Base-by-base conservation (phyloP, 1,140 invertebrate species). In the Phortica variegata region DNA sequence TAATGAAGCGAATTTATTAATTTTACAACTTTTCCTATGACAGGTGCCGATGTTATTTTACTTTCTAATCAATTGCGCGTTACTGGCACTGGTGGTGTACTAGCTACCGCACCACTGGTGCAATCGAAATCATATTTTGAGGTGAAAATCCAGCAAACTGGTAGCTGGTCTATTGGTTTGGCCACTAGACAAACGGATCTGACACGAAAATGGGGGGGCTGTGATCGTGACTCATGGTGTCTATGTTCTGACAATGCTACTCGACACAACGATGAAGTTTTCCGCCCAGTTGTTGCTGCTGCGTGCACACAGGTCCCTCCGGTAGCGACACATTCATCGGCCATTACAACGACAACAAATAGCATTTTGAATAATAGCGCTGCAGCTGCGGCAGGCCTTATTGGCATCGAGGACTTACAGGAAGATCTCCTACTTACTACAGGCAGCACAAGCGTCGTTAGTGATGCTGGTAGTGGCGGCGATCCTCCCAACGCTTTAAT, bases 51-150 rank as follows among this genome's bases (percentile, higher is more conserved):
- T 81, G 95, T 98, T 43, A 96, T 99, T 0, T 87, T 99, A 59
- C 89, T 99, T 7, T 99, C 98, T 81, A 94, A 94, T 80, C 94
- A 95, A 34, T 83, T 89, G 52, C 79, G 97, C 62, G 88, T 98
- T 34, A 99, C 97, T 80, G 97, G 97, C 17, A 90, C 89, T 19
- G 97, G 97, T 18, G 96, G 90, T 57, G 92, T 91, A 0, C 78
- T 98, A 23, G 93, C 91, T 7, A 96, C 90, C 77, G 92, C 93
- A 18, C 95, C 96, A 0, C 75, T 95, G 40, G 88, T 92, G 10
- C 97, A 99, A 77, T 97, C 95, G 59, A 99, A 99, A 82, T 91
- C 95, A 12, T 99, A 98, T 78, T 99, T 98, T 81, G 96, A 99
- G 84, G 89, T 97, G 3, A 98, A 98, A 81, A 79, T 99, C 49